Evolutionary conservation across 2,113 vertebrate species (phyloP).

Genomic region (Pseudorectes ferrugineus): DNA sequence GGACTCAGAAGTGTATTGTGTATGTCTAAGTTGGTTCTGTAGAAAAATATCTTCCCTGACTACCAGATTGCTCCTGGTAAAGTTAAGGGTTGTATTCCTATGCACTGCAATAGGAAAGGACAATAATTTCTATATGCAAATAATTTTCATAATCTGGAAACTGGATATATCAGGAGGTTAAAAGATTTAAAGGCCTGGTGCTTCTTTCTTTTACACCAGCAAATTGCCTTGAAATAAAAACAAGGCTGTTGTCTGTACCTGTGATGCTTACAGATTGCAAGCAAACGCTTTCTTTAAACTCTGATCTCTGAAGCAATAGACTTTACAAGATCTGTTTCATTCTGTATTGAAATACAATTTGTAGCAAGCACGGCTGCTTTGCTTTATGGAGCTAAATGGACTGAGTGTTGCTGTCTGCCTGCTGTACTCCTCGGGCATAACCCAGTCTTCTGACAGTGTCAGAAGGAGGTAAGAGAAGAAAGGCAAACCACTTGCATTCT

Average conservation of each 20-base stretch:
- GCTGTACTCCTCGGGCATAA: background rate
- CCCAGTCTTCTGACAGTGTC: background rate
- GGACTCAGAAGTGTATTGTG: background rate
- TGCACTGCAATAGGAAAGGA: background rate
- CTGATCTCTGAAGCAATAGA: background rate
- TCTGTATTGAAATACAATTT: background rate
- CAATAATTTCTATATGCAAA: background rate
- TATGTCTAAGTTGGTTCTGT: fast-evolving
- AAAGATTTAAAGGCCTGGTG: background rate
- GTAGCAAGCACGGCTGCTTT: background rate
- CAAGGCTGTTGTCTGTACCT: background rate
- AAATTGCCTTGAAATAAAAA: background rate
- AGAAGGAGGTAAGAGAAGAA: background rate
- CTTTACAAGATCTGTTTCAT: background rate
- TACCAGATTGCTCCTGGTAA: background rate
- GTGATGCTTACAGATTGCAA: background rate
- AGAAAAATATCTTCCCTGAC: background rate
- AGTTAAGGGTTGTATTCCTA: background rate
- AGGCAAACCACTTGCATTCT: background rate
- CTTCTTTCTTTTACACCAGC: background rate
- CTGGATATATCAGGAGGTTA: background rate
- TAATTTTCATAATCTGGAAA: background rate
- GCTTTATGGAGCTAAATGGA: background rate
- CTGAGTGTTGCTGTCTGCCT: background rate
- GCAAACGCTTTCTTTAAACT: background rate